Evolutionary conservation across 2,888 invertebrate genomes (phyloP), one percentile per base, ranked within the genome.

Genomic region (Eupithecia inturbata): DNA sequence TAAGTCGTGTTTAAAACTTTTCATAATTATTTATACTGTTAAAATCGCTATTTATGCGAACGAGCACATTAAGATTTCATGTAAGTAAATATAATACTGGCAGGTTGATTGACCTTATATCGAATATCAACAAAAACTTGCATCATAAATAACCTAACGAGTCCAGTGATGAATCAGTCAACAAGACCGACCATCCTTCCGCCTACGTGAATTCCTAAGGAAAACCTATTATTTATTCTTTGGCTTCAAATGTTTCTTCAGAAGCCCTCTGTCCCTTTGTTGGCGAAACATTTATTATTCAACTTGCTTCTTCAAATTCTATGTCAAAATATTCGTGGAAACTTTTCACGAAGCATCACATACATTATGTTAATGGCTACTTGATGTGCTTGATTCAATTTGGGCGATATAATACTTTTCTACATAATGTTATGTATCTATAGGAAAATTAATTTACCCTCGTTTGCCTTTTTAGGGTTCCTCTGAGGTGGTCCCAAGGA

Each of bases 81-180:
- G 45, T n/a, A 49, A 49, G 3, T 9, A 53, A n/a, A 9, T n/a
- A 12, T 26, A 57, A 26, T 66, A 36, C 66, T 12, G 26, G 41
- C 66, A 66, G 39, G 66, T 66, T 66, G 39, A 66, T 66, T 66
- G 66, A 66, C 39, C 85, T 85, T 84, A 82, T 84, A 84, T 84
- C 83, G 85, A 84, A 84, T 83, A 75, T 80, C 83, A 85, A 83
- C 87, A 85, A 83, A 85, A 83, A 82, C 87, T 92, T 92, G 91
- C 91, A 90, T 93, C 92, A 93, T 88, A 92, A 91, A 93, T 88
- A 92, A n/a, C n/a, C n/a, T n/a, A n/a, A 91, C 91, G 90, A 89
- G 91, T 90, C 87, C 60, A 72, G 64, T 77, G 85, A 88, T 84
- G 87, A 88, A 91, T 90, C 91, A 91, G 92, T 92, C 91, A 90